Conservation (phyloP, 2,113 vertebrate genomes). For the Zeus faber region DNA sequence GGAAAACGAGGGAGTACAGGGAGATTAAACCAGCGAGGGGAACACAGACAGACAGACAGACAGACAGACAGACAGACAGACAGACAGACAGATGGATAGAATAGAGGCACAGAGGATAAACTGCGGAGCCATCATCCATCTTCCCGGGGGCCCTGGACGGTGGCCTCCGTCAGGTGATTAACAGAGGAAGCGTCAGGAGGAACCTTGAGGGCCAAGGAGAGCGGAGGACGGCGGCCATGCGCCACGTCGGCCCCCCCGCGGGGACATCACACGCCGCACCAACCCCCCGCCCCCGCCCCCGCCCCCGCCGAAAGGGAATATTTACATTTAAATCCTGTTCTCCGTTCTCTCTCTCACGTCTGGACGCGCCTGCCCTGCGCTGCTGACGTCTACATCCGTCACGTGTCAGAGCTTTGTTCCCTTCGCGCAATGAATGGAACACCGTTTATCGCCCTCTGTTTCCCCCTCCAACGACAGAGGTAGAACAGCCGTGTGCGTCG, state of each 20-base stretch:
- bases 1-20: too few relatives aligned
- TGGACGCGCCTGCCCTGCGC: neutral
- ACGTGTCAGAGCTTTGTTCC: too few relatives aligned
- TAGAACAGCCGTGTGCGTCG: too few relatives aligned
- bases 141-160: neutral
- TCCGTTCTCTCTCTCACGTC: neutral
- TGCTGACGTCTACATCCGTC: too few relatives aligned
- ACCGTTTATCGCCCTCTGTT: neutral
- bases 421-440: too few relatives aligned
- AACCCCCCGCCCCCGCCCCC: neutral
- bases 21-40: too few relatives aligned
- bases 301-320: neutral
- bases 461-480: neutral
- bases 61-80: too few relatives aligned
- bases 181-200: neutral
- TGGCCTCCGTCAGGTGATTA: slow-evolving; percentile 4
- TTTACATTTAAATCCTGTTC: slow-evolving; percentile 14
- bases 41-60: too few relatives aligned
- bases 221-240: neutral
- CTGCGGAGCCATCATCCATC: too few relatives aligned
- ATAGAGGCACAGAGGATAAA: too few relatives aligned
- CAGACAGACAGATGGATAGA: too few relatives aligned
- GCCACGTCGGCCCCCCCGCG: neutral
- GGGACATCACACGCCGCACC: neutral
- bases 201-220: neutral